Evolutionary conservation across 1,140 invertebrate species (phyloP).

Genomic region (Adoxophyes honmai): DNA sequence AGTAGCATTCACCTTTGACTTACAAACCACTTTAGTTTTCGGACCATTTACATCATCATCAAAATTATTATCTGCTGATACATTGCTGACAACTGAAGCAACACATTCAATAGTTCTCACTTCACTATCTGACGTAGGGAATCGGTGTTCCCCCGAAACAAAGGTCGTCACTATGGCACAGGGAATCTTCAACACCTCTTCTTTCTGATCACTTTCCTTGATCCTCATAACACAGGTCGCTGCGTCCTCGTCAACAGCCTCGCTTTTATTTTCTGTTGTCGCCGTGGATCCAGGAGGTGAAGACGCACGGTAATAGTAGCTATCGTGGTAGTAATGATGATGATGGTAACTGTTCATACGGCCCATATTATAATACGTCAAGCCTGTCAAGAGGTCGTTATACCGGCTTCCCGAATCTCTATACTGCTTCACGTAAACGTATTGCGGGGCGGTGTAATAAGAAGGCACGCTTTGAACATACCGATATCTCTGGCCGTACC

Average conservation of each 20-base stretch:
- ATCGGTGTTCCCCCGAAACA: not conserved
- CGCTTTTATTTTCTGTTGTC: not conserved
- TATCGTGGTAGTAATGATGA: constrained; percentile 13
- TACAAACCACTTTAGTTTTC: not conserved
- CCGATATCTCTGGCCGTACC: constrained; percentile 4
- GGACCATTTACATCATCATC: not conserved
- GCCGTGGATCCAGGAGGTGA: not conserved
- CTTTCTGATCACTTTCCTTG: not conserved
- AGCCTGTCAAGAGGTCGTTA: constrained; percentile 8
- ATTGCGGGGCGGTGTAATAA: constrained; percentile 11
- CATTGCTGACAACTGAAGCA: not conserved
- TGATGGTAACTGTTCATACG: not conserved
- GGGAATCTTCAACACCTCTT: not conserved
- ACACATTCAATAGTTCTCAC: not conserved
- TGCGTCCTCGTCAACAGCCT: not conserved
- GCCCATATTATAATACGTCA: constrained; percentile 9
- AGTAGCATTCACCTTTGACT: not conserved
- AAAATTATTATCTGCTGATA: not conserved
- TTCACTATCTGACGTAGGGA: not conserved
- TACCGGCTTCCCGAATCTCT: constrained; percentile 1
- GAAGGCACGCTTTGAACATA: not conserved
- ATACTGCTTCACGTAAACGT: constrained; percentile 10
- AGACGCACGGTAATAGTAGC: not conserved
- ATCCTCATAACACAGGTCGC: constrained; percentile 12
- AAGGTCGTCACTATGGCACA: constrained; percentile 15